Percentiles rank a stretch among this genome's conserved stretches.
Conservation (phyloP, 2,797 vertebrate species). For the Poecilia gillii region DNA sequence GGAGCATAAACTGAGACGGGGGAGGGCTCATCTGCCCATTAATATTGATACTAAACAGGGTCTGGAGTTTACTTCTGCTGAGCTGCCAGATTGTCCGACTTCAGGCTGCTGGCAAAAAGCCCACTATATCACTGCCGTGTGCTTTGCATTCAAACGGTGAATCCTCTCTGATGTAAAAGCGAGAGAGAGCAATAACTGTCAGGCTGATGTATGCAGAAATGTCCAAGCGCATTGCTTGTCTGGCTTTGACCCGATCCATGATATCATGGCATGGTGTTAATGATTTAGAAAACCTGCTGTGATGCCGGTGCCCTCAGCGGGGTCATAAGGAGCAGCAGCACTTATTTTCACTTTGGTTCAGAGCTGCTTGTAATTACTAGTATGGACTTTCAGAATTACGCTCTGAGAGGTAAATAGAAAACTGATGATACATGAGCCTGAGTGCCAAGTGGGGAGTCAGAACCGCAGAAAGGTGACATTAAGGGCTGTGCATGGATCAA, state of each 20-base stretch:
- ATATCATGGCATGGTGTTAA: slow-evolving; percentile 19
- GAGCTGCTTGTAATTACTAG: slow-evolving; percentile 11
- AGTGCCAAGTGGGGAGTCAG: not conserved
- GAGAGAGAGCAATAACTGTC: not conserved
- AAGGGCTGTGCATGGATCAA: not conserved
- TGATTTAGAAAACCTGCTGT: slow-evolving; percentile 21
- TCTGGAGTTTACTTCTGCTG: slow-evolving; percentile 65
- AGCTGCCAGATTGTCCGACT: slow-evolving; percentile 72
- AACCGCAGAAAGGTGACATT: not conserved
- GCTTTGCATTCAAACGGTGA: slow-evolving; percentile 44
- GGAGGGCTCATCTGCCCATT: slow-evolving; percentile 44
- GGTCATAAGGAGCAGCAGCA: slow-evolving; percentile 2
- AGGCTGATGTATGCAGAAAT: not conserved
- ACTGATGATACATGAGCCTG: not conserved
- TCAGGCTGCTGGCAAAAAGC: slow-evolving; percentile 71
- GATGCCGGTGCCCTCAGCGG: not conserved
- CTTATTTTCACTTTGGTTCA: slow-evolving; percentile 9
- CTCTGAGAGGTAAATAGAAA: slow-evolving; percentile 1
- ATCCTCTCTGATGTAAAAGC: slow-evolving; percentile 27
- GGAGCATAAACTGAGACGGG: slow-evolving; percentile 22
- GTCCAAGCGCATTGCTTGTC: not conserved
- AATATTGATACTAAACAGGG: slow-evolving; percentile 57
- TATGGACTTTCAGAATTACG: slow-evolving; percentile 20
- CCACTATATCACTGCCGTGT: slow-evolving; percentile 42
- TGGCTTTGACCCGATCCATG: not conserved